A percentile compares a stretch with the other conserved stretches of the same genome.
Conservation (phyloP, 2,888 invertebrate genomes). For the Drosophila imparisetae region DNA sequence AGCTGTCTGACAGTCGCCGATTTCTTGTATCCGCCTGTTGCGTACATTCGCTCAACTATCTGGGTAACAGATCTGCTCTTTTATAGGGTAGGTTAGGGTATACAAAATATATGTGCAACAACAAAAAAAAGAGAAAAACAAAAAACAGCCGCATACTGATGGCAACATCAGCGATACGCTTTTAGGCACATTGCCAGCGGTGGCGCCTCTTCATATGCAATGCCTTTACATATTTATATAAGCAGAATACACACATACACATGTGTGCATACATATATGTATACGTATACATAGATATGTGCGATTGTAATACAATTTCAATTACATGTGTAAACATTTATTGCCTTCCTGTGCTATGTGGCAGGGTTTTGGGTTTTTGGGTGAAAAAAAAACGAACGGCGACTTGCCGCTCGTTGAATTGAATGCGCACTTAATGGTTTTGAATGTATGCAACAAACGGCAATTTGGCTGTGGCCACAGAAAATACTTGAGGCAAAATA, state of each 20-base stretch:
- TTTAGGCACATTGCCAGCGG: slow-evolving; percentile 51
- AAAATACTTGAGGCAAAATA: slow-evolving; percentile 11
- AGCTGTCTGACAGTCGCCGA: background rate
- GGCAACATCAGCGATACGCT: slow-evolving; percentile 70
- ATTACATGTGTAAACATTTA: slow-evolving; percentile 78
- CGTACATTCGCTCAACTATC: background rate
- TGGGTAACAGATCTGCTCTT: background rate
- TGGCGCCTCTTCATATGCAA: slow-evolving; percentile 32
- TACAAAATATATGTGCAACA: background rate
- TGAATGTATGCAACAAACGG: background rate
- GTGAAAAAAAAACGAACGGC: slow-evolving; percentile 4
- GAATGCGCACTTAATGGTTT: slow-evolving; percentile 53
- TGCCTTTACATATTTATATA: slow-evolving; percentile 31
- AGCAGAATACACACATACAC: slow-evolving; percentile 4
- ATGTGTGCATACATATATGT: background rate
- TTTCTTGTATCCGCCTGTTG: background rate
- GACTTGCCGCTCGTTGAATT: slow-evolving; percentile 23
- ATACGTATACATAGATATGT: slow-evolving; percentile 21
- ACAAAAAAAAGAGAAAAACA: background rate
- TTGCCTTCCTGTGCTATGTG: slow-evolving; percentile 56
- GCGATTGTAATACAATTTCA: slow-evolving; percentile 75
- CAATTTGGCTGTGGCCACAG: slow-evolving; percentile 17
- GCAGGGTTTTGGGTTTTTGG: slow-evolving; percentile 17
- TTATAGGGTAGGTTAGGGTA: slow-evolving; percentile 12
- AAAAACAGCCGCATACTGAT: slow-evolving; percentile 50